phyloP scores from a whole-genome alignment of 2,797 vertebrate species.

The Odontamblyopus lacepedii region DNA sequence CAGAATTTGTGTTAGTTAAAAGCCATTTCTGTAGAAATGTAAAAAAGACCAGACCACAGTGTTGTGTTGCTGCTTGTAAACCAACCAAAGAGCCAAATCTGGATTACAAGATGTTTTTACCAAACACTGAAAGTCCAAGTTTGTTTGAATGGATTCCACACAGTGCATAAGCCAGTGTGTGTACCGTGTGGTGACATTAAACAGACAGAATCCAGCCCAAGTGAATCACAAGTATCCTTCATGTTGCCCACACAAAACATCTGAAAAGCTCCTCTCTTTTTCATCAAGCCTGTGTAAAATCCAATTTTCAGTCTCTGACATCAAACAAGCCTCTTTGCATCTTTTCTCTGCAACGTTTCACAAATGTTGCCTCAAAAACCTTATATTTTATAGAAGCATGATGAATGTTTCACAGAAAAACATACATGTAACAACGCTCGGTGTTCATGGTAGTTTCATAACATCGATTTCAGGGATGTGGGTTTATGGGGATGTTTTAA shows the following conservation, averaged over 20 bases:
- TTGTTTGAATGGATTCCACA: neutral
- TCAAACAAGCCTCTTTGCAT: constrained; percentile 9
- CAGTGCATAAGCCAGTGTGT: neutral
- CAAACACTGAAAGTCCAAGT: neutral
- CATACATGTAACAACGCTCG: neutral
- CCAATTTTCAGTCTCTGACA: constrained; percentile 11
- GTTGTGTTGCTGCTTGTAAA: neutral
- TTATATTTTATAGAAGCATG: neutral
- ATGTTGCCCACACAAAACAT: constrained; percentile 12
- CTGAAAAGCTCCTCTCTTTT: constrained; percentile 12
- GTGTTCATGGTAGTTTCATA: neutral
- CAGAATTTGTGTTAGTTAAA: too few relatives aligned
- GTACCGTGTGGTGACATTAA: neutral
- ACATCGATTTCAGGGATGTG: neutral
- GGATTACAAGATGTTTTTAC: neutral
- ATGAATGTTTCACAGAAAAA: neutral
- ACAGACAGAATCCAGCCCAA: neutral
- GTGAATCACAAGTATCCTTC: constrained; percentile 8
- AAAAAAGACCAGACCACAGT: too few relatives aligned
- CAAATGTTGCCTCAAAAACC: neutral
- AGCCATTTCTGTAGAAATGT: too few relatives aligned
- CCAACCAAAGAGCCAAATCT: neutral
- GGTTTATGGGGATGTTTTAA: neutral
- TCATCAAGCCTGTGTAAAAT: constrained; percentile 9
- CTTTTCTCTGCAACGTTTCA: neutral